Evolutionary conservation across 2,797 vertebrate species (phyloP).

Genomic region (Luscinia megarhynchos): DNA sequence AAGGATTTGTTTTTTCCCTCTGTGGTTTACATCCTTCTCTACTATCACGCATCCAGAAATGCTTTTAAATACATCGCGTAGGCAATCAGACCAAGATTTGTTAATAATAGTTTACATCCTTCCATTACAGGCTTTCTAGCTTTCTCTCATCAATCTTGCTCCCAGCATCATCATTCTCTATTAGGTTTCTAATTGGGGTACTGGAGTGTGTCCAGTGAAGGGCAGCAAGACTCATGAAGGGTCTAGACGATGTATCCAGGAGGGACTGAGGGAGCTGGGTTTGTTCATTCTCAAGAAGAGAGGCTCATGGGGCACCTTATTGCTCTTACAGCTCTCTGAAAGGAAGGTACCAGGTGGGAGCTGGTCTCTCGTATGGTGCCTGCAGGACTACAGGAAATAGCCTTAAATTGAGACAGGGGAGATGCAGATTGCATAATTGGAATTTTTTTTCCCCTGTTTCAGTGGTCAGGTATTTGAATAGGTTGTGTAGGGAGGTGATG

Average conservation of each 20-base stretch:
- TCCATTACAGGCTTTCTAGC: background rate
- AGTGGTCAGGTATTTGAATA: background rate
- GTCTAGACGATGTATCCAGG: background rate
- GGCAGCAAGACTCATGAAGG: background rate
- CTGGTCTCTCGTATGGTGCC: rapidly evolving
- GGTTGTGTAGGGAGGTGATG: background rate
- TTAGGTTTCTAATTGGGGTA: background rate
- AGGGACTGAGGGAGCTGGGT: background rate
- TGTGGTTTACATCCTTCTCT: background rate
- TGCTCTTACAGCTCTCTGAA: background rate
- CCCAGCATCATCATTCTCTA: background rate
- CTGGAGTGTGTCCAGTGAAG: background rate
- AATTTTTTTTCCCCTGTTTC: background rate
- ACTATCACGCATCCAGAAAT: background rate
- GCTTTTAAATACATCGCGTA: background rate
- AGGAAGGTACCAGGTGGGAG: background rate
- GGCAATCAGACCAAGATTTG: background rate
- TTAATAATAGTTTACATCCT: background rate
- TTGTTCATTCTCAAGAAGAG: background rate
- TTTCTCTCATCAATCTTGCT: background rate
- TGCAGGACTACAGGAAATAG: background rate
- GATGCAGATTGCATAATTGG: background rate
- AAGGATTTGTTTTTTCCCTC: background rate
- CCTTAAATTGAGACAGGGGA: background rate
- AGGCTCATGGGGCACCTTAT: background rate